Percentiles rank a stretch among this genome's conserved stretches.
Evolutionary conservation across 2,797 vertebrate genomes (phyloP).

Genomic region (Antennarius maculatus): DNA sequence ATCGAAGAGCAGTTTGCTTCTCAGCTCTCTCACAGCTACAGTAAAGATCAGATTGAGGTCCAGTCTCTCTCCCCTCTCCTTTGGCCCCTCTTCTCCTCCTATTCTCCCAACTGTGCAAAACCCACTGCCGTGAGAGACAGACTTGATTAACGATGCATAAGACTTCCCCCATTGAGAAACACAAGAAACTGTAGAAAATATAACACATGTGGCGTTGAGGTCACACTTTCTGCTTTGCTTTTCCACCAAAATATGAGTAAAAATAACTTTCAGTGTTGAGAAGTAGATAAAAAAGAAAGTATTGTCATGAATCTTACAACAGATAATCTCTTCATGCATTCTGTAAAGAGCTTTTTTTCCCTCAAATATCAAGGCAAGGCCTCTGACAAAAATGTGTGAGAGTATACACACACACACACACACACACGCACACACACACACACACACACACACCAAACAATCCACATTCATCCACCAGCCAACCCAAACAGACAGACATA

Average conservation of each 20-base stretch:
- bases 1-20: slow-evolving; percentile 34
- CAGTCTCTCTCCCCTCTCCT: slow-evolving; percentile 44
- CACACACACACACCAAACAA: slow-evolving; percentile 7
- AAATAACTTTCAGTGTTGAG: slow-evolving; percentile 44
- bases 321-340: slow-evolving; percentile 46
- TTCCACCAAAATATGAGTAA: slow-evolving; percentile 50
- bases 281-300: slow-evolving; percentile 20
- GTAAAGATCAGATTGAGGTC: slow-evolving; percentile 69
- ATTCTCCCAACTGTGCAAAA: slow-evolving; percentile 51
- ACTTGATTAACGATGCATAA: slow-evolving; percentile 78
- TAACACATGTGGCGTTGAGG: slow-evolving; percentile 61
- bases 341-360: slow-evolving; percentile 35
- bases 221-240: slow-evolving; percentile 54
- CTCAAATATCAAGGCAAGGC: slow-evolving; percentile 27
- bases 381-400: slow-evolving; percentile 11
- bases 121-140: slow-evolving; percentile 73
- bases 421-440: slow-evolving; percentile 3
- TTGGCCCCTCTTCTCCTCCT: slow-evolving; percentile 34
- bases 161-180: slow-evolving; percentile 67
- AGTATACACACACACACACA: not conserved
- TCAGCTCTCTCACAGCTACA: slow-evolving; percentile 44
- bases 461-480: slow-evolving; percentile 31
- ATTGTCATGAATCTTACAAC: slow-evolving; percentile 46
- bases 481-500: slow-evolving; percentile 31
- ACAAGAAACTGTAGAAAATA: slow-evolving; percentile 62